These are phyloP conservation scores for Drosophila limbata DNA, from an alignment of 2,888 invertebrate genomes.

Conservation along the genomic window DNA sequence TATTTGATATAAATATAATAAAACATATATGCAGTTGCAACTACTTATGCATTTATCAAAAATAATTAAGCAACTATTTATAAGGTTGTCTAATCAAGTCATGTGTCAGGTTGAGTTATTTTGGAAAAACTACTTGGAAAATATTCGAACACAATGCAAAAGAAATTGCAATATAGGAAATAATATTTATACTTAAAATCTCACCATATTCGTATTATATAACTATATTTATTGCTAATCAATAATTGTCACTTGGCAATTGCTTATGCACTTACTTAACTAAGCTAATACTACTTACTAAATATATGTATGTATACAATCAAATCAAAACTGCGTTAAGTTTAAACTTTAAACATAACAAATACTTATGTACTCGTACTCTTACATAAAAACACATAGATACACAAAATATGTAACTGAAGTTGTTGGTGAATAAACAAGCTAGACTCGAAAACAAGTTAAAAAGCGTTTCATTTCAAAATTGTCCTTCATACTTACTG, in stretches of 20 bases:
- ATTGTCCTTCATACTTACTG: neutral
- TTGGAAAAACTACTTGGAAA: constrained; percentile 32
- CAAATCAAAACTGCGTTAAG: constrained; percentile 54
- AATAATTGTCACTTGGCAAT: constrained; percentile 21
- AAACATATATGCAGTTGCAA: constrained; percentile 16
- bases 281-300: constrained; percentile 33
- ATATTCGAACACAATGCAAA: neutral
- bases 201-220: constrained; percentile 7
- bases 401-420: constrained; percentile 72
- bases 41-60: constrained; percentile 23
- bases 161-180: constrained; percentile 14
- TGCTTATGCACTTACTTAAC: constrained; percentile 20
- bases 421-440: constrained; percentile 80
- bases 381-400: constrained; percentile 48
- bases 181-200: constrained; percentile 11
- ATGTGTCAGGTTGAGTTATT: constrained; percentile 46
- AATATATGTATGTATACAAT: constrained; percentile 25
- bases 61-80: constrained; percentile 18
- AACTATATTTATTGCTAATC: constrained; percentile 11
- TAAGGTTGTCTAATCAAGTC: constrained; percentile 51
- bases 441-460: constrained; percentile 61
- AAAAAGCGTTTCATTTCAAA: neutral
- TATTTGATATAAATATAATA: constrained; percentile 10
- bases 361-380: constrained; percentile 26
- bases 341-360: constrained; percentile 39